Evolutionary conservation across 2,113 vertebrate species (phyloP), one percentile per base, ranked within the genome.

Genomic region (Lasiurus cinereus): DNA sequence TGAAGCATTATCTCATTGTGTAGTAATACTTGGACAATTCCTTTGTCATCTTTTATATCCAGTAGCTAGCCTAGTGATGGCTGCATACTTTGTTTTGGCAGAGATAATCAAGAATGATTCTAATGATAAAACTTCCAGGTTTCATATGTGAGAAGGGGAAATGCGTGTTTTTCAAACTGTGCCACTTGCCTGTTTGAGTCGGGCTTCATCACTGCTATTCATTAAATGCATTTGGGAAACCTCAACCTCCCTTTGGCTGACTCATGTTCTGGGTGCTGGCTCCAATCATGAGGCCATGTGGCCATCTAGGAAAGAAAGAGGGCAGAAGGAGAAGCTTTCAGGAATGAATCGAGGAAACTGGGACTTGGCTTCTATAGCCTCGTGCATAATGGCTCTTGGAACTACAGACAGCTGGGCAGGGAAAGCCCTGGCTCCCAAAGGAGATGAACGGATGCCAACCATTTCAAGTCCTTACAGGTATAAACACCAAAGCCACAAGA

Each of bases 241-340:
- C 8, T 77, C 31, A 46, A 10, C 29, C 6, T 0, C 8, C 39
- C 11, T 86, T 74, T 83, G 18, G 24, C 11, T 64, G 6, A 79
- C 36, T 72, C 22, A n/a, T 15, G 88, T 78, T 86, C 92, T 88
- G 70, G 22, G 5, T 87, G 59, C 36, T 87, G 70, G 5, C 73
- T 95, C 29, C 7, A 19, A 29, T 24, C 64, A 59, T 15, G 67
- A 94, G 66, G 59, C 43, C 36, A 8, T 52, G 19, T 70, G 80
- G 69, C 80, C n/a, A 79, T 73, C 76, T 27, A 92, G 62, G 33
- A 94, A 94, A 90, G 72, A 94, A 77, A 72, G 59, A 80, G 31
- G 21, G 69, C 43, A 82, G 50, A 77, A 94, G 54, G 72, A 79
- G 84, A 83, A 54, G 19, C 39, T 95, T 72, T 67, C 29, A 76